Evolutionary conservation across 2,113 vertebrate species (phyloP).

Genomic region (Pionites leucogaster): DNA sequence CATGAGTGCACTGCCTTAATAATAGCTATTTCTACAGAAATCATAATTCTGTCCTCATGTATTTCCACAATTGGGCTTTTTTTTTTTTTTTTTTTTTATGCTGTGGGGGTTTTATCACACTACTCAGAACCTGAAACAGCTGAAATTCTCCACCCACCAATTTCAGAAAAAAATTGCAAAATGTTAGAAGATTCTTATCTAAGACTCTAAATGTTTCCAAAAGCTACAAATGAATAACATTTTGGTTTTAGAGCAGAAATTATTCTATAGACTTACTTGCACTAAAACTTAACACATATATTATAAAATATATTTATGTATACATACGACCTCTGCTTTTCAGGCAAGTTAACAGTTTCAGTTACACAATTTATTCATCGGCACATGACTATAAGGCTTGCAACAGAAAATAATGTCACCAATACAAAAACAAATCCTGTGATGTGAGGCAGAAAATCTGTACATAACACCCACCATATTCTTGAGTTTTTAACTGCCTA

Average conservation of each 20-base stretch:
- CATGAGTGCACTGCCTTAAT: background rate
- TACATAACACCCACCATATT: background rate
- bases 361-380: background rate
- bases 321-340: background rate
- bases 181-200: background rate
- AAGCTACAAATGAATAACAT: background rate
- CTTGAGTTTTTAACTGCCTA: background rate
- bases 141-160: background rate
- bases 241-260: background rate
- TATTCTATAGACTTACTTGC: background rate
- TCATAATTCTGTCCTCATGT: background rate
- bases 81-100: background rate
- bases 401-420: background rate
- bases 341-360: background rate
- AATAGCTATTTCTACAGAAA: background rate
- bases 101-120: background rate
- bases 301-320: background rate
- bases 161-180: background rate
- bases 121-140: background rate
- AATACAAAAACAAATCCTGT: background rate
- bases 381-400: background rate
- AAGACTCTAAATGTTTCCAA: background rate
- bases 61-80: background rate
- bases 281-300: background rate
- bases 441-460: background rate